These are phyloP conservation scores for Mycalesis mineus DNA, from an alignment of 2,888 invertebrate species.

Conservation along the genomic window DNA sequence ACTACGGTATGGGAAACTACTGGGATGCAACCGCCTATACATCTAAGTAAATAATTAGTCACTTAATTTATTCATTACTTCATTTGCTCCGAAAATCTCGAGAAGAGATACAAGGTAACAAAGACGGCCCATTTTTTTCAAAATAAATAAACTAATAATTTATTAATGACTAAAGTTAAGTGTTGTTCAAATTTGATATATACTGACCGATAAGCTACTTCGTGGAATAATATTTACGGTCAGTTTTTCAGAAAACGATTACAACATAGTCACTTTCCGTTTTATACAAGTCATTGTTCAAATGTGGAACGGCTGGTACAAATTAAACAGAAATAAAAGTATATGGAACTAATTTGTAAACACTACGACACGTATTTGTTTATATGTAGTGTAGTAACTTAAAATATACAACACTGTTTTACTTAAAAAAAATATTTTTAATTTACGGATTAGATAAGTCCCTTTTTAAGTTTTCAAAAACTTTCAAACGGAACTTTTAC, in stretches of 20 bases:
- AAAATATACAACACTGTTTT: too few relatives aligned
- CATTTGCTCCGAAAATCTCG: too few relatives aligned
- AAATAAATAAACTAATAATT: constrained; percentile 4
- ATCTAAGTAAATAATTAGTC: too few relatives aligned
- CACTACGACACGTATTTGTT: background rate
- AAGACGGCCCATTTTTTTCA: constrained; percentile 1
- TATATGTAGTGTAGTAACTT: too few relatives aligned
- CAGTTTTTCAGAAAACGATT: constrained; percentile 27
- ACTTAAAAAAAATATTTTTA: too few relatives aligned
- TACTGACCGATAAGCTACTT: constrained; percentile 23
- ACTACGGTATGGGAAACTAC: too few relatives aligned
- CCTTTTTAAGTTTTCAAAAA: too few relatives aligned
- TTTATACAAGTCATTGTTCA: constrained; percentile 20
- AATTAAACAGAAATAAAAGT: background rate
- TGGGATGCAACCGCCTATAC: too few relatives aligned
- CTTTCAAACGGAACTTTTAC: too few relatives aligned
- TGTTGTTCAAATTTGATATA: constrained; percentile 10
- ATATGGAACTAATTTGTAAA: background rate
- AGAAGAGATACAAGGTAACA: background rate
- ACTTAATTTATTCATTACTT: too few relatives aligned
- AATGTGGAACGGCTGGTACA: background rate
- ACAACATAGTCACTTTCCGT: constrained; percentile 29
- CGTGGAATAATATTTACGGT: constrained; percentile 18
- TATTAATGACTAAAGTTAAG: constrained; percentile 3
- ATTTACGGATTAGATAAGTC: too few relatives aligned